These are phyloP conservation scores for Maccullochella peelii DNA, from an alignment of 2,113 vertebrate species.

Conservation along the genomic window DNA sequence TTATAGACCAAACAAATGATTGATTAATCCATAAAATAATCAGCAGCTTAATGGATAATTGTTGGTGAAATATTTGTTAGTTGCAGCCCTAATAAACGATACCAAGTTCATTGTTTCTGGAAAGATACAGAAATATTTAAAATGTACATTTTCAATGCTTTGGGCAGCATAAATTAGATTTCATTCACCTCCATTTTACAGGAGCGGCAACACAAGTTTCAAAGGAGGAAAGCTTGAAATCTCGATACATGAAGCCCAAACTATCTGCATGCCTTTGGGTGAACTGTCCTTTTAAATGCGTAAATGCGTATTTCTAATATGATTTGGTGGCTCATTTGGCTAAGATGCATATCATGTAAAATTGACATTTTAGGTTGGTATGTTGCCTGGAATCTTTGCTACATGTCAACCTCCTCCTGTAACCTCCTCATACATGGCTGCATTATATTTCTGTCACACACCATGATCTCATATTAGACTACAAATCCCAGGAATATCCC, in stretches of 20 bases:
- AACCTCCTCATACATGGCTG: neutral
- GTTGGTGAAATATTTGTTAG: too few relatives aligned
- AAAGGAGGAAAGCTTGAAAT: neutral
- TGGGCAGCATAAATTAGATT: too few relatives aligned
- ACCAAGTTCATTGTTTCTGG: too few relatives aligned
- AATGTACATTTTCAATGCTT: too few relatives aligned
- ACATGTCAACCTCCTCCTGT: neutral
- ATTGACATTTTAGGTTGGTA: too few relatives aligned
- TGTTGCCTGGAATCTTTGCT: slow-evolving; percentile 11
- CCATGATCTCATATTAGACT: neutral
- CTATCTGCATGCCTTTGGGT: neutral
- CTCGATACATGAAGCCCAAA: neutral
- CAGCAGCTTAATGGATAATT: too few relatives aligned
- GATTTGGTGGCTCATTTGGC: neutral
- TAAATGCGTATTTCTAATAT: neutral
- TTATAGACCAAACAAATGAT: too few relatives aligned
- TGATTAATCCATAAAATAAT: too few relatives aligned
- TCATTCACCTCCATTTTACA: neutral
- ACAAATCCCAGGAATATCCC: neutral
- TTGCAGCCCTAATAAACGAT: too few relatives aligned
- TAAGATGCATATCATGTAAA: neutral
- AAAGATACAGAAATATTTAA: too few relatives aligned
- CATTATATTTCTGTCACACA: neutral
- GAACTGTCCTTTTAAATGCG: neutral
- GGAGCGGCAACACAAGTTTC: neutral